These are phyloP conservation scores for Mustela nigripes DNA, from an alignment of 2,113 vertebrate genomes.

Conservation along the genomic window DNA sequence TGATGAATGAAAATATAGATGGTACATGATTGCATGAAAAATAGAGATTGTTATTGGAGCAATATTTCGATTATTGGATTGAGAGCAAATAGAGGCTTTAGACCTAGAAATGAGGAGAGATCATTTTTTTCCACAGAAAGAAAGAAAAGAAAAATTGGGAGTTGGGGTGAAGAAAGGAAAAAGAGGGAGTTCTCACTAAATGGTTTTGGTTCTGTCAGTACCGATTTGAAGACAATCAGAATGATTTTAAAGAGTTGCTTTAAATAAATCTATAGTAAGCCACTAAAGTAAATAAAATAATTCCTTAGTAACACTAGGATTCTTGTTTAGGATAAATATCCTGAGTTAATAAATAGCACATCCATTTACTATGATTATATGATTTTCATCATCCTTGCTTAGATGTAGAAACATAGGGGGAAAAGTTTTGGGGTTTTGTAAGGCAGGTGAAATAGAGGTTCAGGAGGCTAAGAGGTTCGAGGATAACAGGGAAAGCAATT, in stretches of 20 bases:
- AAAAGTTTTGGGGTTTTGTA: not conserved
- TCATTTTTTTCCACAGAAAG: not conserved
- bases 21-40: not conserved
- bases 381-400: not conserved
- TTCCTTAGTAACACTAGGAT: not conserved
- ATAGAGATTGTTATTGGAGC: not conserved
- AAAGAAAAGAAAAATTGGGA: not conserved
- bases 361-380: not conserved
- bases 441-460: not conserved
- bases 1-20: constrained; percentile 31
- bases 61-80: not conserved
- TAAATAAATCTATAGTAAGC: not conserved
- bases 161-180: not conserved
- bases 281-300: not conserved
- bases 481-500: not conserved
- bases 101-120: not conserved
- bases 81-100: not conserved
- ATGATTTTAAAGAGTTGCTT: not conserved
- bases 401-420: not conserved
- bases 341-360: not conserved
- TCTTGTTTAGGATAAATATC: not conserved
- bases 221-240: not conserved
- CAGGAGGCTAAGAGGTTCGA: not conserved
- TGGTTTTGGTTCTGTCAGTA: not conserved
- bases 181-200: not conserved